A percentile compares a stretch with the other conserved stretches of the same genome.
Evolutionary conservation across 2,797 vertebrate genomes (phyloP).

Genomic region (Novumbra hubbsi): DNA sequence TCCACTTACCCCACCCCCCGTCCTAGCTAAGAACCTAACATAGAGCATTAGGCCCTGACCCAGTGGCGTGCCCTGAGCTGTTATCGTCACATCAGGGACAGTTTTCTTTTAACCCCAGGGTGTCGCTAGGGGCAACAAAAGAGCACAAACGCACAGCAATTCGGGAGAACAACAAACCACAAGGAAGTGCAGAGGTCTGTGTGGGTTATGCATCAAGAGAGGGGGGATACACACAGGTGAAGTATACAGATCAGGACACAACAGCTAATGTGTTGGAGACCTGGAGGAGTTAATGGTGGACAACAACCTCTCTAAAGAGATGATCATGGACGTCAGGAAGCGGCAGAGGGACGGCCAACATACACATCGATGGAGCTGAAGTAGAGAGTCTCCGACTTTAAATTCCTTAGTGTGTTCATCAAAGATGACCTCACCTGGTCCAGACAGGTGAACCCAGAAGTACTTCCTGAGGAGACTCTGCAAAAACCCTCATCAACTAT

Average conservation of each 20-base stretch:
- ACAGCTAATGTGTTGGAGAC: not conserved
- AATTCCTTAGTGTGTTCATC: too few species aligned
- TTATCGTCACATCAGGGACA: slow-evolving; percentile 15
- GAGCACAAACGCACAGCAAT: not conserved
- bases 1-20: slow-evolving; percentile 47
- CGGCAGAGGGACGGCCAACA: too few species aligned
- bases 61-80: slow-evolving; percentile 22
- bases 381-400: too few species aligned
- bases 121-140: slow-evolving; percentile 28
- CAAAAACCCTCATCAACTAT: too few species aligned
- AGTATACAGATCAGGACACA: not conserved
- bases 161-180: slow-evolving; percentile 17
- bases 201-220: not conserved
- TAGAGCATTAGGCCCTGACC: slow-evolving; percentile 37
- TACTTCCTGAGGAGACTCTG: too few species aligned
- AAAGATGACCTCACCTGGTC: too few species aligned
- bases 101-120: slow-evolving; percentile 32
- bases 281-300: not conserved
- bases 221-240: not conserved
- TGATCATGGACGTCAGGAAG: too few species aligned
- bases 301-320: too few species aligned
- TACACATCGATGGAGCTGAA: too few species aligned
- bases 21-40: slow-evolving; percentile 35
- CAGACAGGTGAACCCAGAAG: too few species aligned
- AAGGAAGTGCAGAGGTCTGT: not conserved